Percentiles rank a stretch among this genome's conserved stretches.
Evolutionary conservation across 2,113 vertebrate species (phyloP).

Genomic region (Toxotes chatareus): DNA sequence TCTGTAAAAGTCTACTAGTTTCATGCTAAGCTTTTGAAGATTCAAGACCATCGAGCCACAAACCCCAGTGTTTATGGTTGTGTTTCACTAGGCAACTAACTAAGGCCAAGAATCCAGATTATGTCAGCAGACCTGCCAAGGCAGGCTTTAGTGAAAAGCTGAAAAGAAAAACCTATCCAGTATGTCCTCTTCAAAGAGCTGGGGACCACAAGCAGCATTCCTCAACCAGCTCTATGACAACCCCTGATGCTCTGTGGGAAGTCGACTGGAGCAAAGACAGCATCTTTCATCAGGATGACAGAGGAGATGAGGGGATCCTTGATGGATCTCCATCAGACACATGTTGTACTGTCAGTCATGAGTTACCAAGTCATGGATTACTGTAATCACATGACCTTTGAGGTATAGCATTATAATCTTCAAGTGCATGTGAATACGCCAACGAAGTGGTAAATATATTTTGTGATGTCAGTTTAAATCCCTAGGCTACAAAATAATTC

Average conservation of each 20-base stretch:
- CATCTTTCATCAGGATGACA: slow-evolving; percentile 54
- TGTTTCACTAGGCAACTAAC: slow-evolving; percentile 70
- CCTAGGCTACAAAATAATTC: neutral
- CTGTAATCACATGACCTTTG: neutral
- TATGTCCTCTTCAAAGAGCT: slow-evolving; percentile 73
- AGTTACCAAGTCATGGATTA: neutral
- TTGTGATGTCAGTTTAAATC: neutral
- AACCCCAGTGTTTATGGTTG: slow-evolving; percentile 43
- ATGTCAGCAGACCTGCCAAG: slow-evolving; percentile 70
- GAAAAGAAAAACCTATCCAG: slow-evolving; percentile 64
- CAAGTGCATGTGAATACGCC: neutral
- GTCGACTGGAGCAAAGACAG: slow-evolving; percentile 40
- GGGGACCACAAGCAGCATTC: slow-evolving; percentile 77
- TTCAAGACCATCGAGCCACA: slow-evolving; percentile 26
- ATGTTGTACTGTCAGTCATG: neutral
- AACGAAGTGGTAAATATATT: neutral
- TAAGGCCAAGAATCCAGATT: slow-evolving; percentile 75
- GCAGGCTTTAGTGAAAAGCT: slow-evolving; percentile 72
- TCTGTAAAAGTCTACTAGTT: neutral
- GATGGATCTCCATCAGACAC: slow-evolving; percentile 18
- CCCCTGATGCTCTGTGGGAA: slow-evolving; percentile 66
- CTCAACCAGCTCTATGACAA: slow-evolving; percentile 77
- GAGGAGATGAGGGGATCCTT: neutral
- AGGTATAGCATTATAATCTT: neutral
- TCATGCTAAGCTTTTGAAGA: slow-evolving; percentile 25